Conservation (phyloP, 2,888 invertebrate species). For the Alentia gelatinosa region DNA sequence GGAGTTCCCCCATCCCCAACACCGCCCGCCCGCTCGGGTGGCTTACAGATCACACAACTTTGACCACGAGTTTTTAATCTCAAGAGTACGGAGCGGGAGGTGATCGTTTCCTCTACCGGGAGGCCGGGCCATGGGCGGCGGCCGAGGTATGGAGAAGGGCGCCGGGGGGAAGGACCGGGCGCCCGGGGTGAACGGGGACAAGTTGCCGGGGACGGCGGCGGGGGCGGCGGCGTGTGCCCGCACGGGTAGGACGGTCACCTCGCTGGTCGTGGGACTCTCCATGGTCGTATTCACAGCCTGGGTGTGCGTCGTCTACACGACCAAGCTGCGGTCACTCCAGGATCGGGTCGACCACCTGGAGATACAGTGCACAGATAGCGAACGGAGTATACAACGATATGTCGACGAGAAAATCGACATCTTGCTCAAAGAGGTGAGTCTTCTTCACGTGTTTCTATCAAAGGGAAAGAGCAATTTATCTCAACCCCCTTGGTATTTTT, state of each 20-base stretch:
- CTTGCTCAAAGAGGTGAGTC: conserved; percentile 35
- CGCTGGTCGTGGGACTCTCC: neutral
- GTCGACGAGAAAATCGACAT: conserved; percentile 11
- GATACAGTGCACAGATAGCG: conserved; percentile 19
- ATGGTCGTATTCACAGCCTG: conserved; percentile 39
- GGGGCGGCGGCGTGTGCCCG: neutral
- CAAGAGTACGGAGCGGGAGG: neutral
- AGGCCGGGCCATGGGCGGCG: conserved; percentile 5
- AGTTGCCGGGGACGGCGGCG: neutral
- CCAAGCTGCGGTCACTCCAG: neutral
- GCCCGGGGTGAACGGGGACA: neutral
- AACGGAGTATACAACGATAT: conserved; percentile 35
- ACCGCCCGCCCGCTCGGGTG: neutral
- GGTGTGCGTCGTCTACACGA: conserved; percentile 18
- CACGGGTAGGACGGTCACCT: neutral
- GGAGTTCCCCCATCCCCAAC: neutral
- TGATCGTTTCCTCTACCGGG: neutral
- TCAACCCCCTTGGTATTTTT: no score
- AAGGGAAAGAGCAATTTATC: no score
- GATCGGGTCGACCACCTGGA: conserved; percentile 41
- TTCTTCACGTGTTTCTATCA: no score
- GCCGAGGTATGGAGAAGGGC: neutral
- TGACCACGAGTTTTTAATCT: neutral
- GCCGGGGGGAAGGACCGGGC: neutral
- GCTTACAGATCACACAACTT: no score